Base-by-base conservation (phyloP, 64 coral and sea anemone genomes). In the Montipora sp. region DNA sequence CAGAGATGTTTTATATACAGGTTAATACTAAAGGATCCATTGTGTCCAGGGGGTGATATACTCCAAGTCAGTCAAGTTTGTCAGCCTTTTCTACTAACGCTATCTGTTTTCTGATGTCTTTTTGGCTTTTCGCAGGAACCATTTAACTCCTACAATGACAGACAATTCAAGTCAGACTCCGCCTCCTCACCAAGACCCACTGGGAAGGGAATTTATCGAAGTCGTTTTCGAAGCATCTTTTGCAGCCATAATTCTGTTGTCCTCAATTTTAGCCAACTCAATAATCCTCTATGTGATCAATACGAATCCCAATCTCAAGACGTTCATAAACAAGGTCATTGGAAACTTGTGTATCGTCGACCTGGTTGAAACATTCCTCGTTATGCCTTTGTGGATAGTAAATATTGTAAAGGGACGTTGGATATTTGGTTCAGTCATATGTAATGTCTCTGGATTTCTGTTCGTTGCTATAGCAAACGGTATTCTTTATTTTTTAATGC, bases 341-440 rank as follows among this genome's bases (percentile, higher is more conserved):
- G 53, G 71, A 16, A 89, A 94, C 66, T 78, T 94, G 9, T 70
- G 86, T 22, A 15, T 73, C 14, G 60, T 80, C 7, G 87, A 94
- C 19, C 80, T 89, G 5, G 5, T 15, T 5, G 88, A 89, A 71
- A 88, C 86, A 47, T 23, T 83, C 5, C 48, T 89, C 15, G 73
- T 89, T 19, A 89, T 94, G 86, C 92, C 92, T 4, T 19, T 89
- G 16, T 94, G 92, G 92, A 46, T 94, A 21, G 75, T 51, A 27
- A 83, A 51, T 7, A 19, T 89, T 18, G 80, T 81, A 14, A 45
- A 89, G 45, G 78, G 84, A 46, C 27, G 24, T 3, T 94, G 92
- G 92, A 89, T 83, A 63, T 89, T 94, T 81, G 72, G 77, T 5
- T 19, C 89, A 1, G 3, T 83, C 18, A 80, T 89, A 19, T 94